Evolutionary conservation across 2,888 invertebrate genomes (phyloP).

Genomic region (Latrodectus hesperus): DNA sequence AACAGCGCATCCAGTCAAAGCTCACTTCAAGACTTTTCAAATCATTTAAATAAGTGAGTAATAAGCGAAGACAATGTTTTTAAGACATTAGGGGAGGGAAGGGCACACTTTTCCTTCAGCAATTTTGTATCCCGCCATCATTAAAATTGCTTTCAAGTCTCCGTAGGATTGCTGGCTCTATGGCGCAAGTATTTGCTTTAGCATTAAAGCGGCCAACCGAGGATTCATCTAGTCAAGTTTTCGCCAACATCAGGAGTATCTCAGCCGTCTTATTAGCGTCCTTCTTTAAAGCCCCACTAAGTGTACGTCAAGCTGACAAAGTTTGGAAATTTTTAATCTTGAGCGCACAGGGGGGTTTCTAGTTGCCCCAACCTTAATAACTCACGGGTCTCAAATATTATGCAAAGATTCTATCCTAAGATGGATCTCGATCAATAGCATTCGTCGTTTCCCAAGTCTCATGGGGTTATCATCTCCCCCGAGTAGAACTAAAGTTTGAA

Average conservation of each 20-base stretch:
- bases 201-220: conserved; percentile 66
- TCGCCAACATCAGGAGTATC: conserved; percentile 48
- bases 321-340: conserved; percentile 69
- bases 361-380: conserved; percentile 54
- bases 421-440: conserved; percentile 60
- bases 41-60: conserved; percentile 1
- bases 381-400: conserved; percentile 58
- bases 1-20: background rate
- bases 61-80: conserved; percentile 3
- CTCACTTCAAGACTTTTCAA: background rate
- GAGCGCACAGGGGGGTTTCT: conserved; percentile 34
- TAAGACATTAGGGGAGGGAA: conserved; percentile 2
- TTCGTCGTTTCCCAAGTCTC: conserved; percentile 61
- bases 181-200: conserved; percentile 44
- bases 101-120: conserved; percentile 13
- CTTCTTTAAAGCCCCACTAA: conserved; percentile 65
- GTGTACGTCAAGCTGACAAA: conserved; percentile 62
- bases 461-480: conserved; percentile 8
- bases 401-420: conserved; percentile 64
- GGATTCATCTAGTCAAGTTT: conserved; percentile 53
- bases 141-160: conserved; percentile 35
- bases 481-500: conserved; percentile 60
- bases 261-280: conserved; percentile 59
- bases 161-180: background rate
- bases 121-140: conserved; percentile 54